These are phyloP conservation scores for Harpagoxenus sublaevis DNA, from an alignment of 2,888 invertebrate genomes.

Conservation along the genomic window DNA sequence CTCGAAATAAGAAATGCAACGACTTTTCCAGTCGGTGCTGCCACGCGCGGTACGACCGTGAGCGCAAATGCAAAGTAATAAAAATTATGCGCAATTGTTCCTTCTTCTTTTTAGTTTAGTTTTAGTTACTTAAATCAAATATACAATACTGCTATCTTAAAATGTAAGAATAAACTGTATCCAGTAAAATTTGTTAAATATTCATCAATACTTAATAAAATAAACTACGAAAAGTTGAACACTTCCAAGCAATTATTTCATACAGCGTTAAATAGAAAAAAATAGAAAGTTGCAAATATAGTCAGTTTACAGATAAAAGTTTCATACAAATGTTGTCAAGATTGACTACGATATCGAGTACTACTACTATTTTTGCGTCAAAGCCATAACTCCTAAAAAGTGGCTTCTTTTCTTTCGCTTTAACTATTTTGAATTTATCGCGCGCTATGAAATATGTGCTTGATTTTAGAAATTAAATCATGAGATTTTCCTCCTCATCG, in stretches of 20 bases:
- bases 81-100: neutral
- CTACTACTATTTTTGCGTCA: no score
- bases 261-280: no score
- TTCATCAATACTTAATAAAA: neutral
- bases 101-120: neutral
- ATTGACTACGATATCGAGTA: no score
- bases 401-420: no score
- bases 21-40: constrained; percentile 29
- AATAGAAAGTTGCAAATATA: no score
- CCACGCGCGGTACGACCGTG: neutral
- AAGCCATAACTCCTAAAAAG: no score
- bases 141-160: neutral
- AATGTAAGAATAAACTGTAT: neutral
- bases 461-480: neutral
- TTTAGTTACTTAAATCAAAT: neutral
- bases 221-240: no score
- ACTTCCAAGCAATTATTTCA: no score
- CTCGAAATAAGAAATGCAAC: neutral
- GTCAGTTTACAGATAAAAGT: no score
- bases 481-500: neutral
- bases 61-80: neutral
- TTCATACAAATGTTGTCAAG: no score
- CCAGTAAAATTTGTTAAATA: neutral
- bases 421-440: no score
- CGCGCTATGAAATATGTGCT: no score